A percentile compares a stretch with the other conserved stretches of the same genome.
These are phyloP conservation scores for Peribatodes rhomboidaria DNA, from an alignment of 2,888 invertebrate species.

Conservation along the genomic window DNA sequence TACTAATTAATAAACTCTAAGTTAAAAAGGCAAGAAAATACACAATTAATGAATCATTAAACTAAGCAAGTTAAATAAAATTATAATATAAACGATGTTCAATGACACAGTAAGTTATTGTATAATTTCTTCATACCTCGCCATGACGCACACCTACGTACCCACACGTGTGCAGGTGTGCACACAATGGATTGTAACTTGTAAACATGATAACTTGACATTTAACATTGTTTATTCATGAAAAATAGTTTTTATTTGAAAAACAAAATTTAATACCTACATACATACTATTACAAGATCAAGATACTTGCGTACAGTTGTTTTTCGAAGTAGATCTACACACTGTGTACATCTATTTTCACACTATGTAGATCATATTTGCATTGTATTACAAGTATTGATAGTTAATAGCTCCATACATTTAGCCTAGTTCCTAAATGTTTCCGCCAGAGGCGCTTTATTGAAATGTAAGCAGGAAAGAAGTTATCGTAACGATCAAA, in stretches of 20 bases:
- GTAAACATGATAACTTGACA: conserved; percentile 5
- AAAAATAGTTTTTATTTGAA: too few species aligned
- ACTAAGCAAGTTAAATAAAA: neutral
- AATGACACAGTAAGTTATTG: neutral
- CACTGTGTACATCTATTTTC: too few species aligned
- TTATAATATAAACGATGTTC: neutral
- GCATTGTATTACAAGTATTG: too few species aligned
- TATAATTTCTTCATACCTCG: neutral
- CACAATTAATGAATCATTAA: neutral
- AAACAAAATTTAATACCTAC: neutral
- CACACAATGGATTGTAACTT: neutral
- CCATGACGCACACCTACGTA: conserved; percentile 1
- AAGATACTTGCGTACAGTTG: too few species aligned
- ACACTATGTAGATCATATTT: too few species aligned
- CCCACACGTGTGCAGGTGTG: neutral
- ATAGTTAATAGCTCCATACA: too few species aligned
- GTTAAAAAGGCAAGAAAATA: neutral
- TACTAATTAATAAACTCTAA: neutral
- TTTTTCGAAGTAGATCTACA: too few species aligned
- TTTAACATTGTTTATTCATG: neutral
- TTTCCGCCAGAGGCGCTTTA: too few species aligned
- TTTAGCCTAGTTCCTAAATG: too few species aligned
- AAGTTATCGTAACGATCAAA: too few species aligned
- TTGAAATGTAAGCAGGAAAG: too few species aligned
- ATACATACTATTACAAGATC: too few species aligned